These are phyloP conservation scores for Drosophila buzzatii DNA, from an alignment of 2,888 invertebrate species.

Conservation along the genomic window DNA sequence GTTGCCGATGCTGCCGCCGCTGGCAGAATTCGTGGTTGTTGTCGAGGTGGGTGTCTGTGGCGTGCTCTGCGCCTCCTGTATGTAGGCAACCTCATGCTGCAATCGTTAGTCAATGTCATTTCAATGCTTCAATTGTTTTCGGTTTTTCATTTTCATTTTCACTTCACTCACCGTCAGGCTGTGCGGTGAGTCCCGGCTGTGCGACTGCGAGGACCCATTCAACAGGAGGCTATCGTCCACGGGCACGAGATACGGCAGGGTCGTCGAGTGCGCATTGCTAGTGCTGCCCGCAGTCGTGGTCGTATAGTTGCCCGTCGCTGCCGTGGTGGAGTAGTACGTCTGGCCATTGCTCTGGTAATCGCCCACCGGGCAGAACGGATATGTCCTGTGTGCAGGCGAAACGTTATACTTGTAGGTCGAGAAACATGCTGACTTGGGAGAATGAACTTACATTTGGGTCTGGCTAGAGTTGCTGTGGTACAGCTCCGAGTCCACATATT, in stretches of 20 bases:
- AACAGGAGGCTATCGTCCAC: conserved; percentile 89
- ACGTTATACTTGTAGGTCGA: conserved; percentile 11
- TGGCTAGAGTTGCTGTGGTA: conserved; percentile 88
- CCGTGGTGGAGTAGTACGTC: conserved; percentile 89
- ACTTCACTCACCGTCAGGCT: conserved; percentile 88
- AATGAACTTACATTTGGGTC: conserved; percentile 86
- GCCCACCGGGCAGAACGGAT: conserved; percentile 92
- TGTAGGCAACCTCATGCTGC: conserved; percentile 84
- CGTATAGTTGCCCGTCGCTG: conserved; percentile 86
- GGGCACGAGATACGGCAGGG: conserved; percentile 89
- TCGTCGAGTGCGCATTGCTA: conserved; percentile 85
- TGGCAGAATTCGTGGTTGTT: conserved; percentile 88
- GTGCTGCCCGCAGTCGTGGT: conserved; percentile 81
- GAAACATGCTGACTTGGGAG: not conserved
- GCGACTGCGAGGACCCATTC: conserved; percentile 86
- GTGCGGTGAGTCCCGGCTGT: conserved; percentile 88
- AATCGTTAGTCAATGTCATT: conserved; percentile 59
- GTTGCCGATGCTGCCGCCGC: conserved; percentile 75
- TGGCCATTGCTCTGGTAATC: conserved; percentile 86
- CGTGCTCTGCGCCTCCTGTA: conserved; percentile 84
- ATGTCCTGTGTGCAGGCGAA: conserved; percentile 86
- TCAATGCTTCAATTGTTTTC: conserved; percentile 2
- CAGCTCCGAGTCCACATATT: conserved; percentile 91
- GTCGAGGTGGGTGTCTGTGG: conserved; percentile 86
- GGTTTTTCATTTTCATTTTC: not conserved